phyloP scores from a whole-genome alignment of 2,888 invertebrate genomes.

The Pandemis corylana region DNA sequence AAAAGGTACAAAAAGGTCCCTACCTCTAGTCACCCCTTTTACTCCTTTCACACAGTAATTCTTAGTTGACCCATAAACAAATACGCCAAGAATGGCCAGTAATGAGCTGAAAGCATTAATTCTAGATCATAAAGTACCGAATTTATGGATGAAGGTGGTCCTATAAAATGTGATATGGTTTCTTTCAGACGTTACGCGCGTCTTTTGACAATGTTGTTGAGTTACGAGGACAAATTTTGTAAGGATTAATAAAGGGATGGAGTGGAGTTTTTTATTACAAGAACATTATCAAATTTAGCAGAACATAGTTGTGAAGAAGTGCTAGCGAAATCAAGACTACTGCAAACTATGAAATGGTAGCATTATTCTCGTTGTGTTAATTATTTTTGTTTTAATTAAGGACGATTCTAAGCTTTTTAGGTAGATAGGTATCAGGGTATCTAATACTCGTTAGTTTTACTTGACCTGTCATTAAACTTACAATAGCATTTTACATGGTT shows the following conservation, averaged over 20 bases:
- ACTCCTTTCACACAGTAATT: slow-evolving; percentile 73
- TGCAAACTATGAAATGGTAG: background rate
- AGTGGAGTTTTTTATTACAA: slow-evolving; percentile 49
- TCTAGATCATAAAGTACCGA: slow-evolving; percentile 81
- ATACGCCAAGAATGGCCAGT: slow-evolving; percentile 80
- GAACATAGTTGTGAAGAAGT: background rate
- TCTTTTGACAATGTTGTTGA: slow-evolving; percentile 74
- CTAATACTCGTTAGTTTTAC: too few relatives aligned
- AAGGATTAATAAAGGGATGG: slow-evolving; percentile 53
- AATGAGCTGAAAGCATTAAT: slow-evolving; percentile 80
- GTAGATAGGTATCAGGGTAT: too few relatives aligned
- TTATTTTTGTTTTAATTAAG: too few relatives aligned
- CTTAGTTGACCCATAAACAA: slow-evolving; percentile 82
- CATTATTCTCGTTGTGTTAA: too few relatives aligned
- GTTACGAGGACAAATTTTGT: slow-evolving; percentile 74
- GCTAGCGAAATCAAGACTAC: background rate
- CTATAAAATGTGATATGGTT: slow-evolving; percentile 81
- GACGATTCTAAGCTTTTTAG: too few relatives aligned
- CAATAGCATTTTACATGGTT: too few relatives aligned
- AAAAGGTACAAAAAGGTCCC: slow-evolving; percentile 42
- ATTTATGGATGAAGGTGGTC: slow-evolving; percentile 76
- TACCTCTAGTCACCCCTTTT: slow-evolving; percentile 53
- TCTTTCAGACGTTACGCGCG: slow-evolving; percentile 63
- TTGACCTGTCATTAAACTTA: too few relatives aligned
- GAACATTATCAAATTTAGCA: background rate